These are phyloP conservation scores for Apotomis turbidana DNA, from an alignment of 2,888 invertebrate species.

Conservation along the genomic window DNA sequence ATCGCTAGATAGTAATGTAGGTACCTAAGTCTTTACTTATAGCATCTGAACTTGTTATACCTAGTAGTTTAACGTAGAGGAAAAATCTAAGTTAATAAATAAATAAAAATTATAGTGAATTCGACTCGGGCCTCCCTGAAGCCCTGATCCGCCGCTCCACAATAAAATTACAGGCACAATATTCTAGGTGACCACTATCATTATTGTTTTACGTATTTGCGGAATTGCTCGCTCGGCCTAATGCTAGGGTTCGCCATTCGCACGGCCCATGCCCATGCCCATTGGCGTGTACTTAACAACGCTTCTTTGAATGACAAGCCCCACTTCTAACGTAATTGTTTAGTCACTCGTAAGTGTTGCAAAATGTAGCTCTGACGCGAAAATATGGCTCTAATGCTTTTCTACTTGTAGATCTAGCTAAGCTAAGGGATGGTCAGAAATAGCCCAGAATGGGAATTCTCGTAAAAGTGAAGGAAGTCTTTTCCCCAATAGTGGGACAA, in stretches of 20 bases:
- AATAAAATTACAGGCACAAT: constrained; percentile 67
- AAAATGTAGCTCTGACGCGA: constrained; percentile 30
- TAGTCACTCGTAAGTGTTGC: constrained; percentile 54
- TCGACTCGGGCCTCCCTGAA: background rate
- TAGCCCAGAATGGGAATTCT: background rate
- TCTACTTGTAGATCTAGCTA: constrained; percentile 46
- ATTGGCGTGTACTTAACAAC: constrained; percentile 67
- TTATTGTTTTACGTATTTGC: constrained; percentile 72
- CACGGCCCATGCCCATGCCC: constrained; percentile 56
- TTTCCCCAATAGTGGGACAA: too few relatives aligned
- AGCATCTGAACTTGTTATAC: too few relatives aligned
- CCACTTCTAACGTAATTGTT: constrained; percentile 67
- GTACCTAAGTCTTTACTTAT: too few relatives aligned
- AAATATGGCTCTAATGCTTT: constrained; percentile 29
- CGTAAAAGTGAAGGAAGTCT: too few relatives aligned
- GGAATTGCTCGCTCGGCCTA: constrained; percentile 68
- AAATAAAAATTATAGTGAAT: background rate
- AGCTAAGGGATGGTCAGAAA: background rate
- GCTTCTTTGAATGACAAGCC: constrained; percentile 71
- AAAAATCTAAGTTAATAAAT: background rate
- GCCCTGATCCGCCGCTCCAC: constrained; percentile 32
- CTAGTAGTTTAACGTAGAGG: too few relatives aligned
- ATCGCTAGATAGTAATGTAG: too few relatives aligned
- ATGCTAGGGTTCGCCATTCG: constrained; percentile 64
- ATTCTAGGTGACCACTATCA: constrained; percentile 64